Base-by-base conservation (phyloP, 2,888 invertebrate genomes). In the Atherix ibis region DNA sequence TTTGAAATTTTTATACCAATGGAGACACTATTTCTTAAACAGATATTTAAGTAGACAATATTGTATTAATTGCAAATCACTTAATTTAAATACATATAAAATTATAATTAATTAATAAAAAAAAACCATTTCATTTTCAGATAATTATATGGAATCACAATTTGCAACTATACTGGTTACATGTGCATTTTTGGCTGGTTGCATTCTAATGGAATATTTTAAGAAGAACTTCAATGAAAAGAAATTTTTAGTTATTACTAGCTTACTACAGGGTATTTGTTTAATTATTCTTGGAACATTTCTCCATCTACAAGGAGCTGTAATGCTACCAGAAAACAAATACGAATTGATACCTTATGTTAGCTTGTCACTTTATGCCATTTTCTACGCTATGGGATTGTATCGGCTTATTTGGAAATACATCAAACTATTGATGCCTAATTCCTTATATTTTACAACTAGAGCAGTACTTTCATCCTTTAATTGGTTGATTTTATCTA, bases 401-500 rank as follows among this genome's bases (percentile, higher is more conserved):
- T 32, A 39, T 29, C 40, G 42, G 3, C 30, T 44, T 2, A 14
- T 36, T 3, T 37, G 38, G 32, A 36, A 40, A 12, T 42, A 40
- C 17, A 34, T 39, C 8, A 28, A 39, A n/a, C 26, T 31, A 9
- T 15, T 40, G 3, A 32, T 38, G 8, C 41, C 41, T 4, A 35
- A 37, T 28, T 35, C 35, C 16, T 38, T 38, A 14, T 40, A 38
- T 22, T 42, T 42, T 29, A 39, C 31, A 12, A 30, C 36, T 8
- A 27, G 41, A n/a, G 18, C 33, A 4, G 19, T 43, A 16, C 38
- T 36, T 16, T 27, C 29, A 29, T 32, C 40, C 15, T 16, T 71
- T 33, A 79, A 76, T 46, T 80, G 80, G 80, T 59, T 67, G 10
- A 53, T 73, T n/a, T 74, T 76, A 0, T 78, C 78, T 46, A 54